These are phyloP conservation scores for Laupala kohalensis DNA, from an alignment of 1,140 invertebrate species.

Conservation along the genomic window DNA sequence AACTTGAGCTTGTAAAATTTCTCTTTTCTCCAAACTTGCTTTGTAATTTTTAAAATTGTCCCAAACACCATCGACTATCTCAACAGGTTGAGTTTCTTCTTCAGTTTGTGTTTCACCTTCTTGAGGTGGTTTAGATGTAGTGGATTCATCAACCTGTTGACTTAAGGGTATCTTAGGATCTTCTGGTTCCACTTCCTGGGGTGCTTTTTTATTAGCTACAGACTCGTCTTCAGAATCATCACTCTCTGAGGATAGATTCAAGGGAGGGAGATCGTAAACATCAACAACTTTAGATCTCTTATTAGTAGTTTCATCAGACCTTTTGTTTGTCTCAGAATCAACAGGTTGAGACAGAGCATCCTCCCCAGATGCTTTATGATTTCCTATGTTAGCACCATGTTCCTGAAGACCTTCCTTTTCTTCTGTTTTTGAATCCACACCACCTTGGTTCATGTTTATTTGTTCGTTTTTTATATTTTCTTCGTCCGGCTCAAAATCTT, in stretches of 20 bases:
- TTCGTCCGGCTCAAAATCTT: background rate
- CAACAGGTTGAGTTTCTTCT: conserved; percentile 23
- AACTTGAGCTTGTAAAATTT: conserved; percentile 14
- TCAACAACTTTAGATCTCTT: conserved; percentile 33
- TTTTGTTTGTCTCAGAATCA: background rate
- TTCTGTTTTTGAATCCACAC: background rate
- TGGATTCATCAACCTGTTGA: background rate
- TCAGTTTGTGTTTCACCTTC: background rate
- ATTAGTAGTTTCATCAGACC: conserved; percentile 5
- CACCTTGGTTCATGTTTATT: background rate
- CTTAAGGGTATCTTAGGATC: background rate
- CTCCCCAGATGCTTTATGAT: background rate
- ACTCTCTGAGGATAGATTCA: conserved; percentile 65
- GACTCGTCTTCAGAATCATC: conserved; percentile 54
- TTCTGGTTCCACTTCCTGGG: background rate
- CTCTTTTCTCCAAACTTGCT: conserved; percentile 36
- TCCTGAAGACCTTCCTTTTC: background rate
- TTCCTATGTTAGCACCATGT: too few species aligned
- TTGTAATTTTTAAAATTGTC: conserved; percentile 64
- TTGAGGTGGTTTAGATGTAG: background rate
- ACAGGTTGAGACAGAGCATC: background rate
- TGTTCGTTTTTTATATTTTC: background rate
- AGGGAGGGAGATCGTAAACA: conserved; percentile 57
- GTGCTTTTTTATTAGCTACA: conserved; percentile 7
- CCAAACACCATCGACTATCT: conserved; percentile 58